A percentile compares a stretch with the other conserved stretches of the same genome.
These are phyloP conservation scores for Apamea anceps DNA, from an alignment of 2,888 invertebrate species.

Conservation along the genomic window DNA sequence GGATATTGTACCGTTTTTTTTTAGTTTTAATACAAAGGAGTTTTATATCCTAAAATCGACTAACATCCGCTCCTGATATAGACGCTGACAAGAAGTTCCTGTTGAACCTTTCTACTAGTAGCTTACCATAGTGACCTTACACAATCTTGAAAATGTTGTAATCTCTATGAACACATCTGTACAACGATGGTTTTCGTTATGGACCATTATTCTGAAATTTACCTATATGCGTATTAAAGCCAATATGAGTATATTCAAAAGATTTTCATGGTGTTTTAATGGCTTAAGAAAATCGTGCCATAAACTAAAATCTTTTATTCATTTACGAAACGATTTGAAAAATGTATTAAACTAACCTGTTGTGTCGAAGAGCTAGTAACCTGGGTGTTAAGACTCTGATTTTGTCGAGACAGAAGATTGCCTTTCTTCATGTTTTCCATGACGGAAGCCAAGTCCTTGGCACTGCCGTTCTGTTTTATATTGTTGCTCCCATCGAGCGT, in stretches of 20 bases:
- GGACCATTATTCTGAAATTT: neutral
- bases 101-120: neutral
- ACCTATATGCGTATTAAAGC: neutral
- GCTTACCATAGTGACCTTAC: neutral
- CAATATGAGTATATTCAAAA: neutral
- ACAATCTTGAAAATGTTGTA: neutral
- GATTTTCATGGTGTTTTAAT: neutral
- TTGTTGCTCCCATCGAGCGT: constrained; percentile 90
- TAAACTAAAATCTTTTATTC: neutral
- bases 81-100: neutral
- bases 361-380: constrained; percentile 89
- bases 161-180: neutral
- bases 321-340: neutral
- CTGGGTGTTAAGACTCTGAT: constrained; percentile 87
- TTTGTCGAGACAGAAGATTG: constrained; percentile 87
- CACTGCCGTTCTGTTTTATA: constrained; percentile 88
- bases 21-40: neutral
- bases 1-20: neutral
- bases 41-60: neutral
- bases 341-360: constrained; percentile 80
- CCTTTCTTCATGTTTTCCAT: constrained; percentile 94
- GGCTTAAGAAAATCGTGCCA: neutral
- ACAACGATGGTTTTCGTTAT: neutral
- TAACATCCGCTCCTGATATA: neutral
- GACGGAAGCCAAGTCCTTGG: constrained; percentile 92